phyloP scores from a whole-genome alignment of 1,140 invertebrate species.

The Marisa cornuarietis region DNA sequence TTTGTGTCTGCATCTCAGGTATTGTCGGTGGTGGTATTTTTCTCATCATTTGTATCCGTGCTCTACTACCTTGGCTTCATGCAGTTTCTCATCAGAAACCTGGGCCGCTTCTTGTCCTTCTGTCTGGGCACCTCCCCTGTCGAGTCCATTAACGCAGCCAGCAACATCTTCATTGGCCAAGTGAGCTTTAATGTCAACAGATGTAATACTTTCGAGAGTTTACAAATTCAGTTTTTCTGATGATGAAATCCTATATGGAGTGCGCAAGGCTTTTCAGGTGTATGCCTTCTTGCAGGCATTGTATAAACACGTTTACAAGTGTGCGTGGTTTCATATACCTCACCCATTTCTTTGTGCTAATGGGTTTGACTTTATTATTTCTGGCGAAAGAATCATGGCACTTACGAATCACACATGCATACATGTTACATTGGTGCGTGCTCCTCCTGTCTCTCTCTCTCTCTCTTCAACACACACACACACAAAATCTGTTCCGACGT shows the following conservation, averaged over 20 bases:
- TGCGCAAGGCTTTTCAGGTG: too few relatives aligned
- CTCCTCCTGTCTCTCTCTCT: too few relatives aligned
- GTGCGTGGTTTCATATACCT: too few relatives aligned
- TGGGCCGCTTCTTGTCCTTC: slow-evolving; percentile 55
- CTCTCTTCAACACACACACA: too few relatives aligned
- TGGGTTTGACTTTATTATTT: too few relatives aligned
- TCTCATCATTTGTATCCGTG: slow-evolving; percentile 57
- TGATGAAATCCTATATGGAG: too few relatives aligned
- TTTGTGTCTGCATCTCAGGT: slow-evolving; percentile 47
- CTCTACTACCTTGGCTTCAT: slow-evolving; percentile 64
- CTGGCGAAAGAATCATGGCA: too few relatives aligned
- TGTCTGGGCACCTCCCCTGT: slow-evolving; percentile 58
- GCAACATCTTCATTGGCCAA: slow-evolving; percentile 64
- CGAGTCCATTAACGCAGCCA: slow-evolving; percentile 60
- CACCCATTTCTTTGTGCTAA: too few relatives aligned
- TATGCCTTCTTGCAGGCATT: too few relatives aligned
- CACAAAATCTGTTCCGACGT: neutral
- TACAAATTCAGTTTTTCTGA: too few relatives aligned
- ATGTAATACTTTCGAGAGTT: neutral
- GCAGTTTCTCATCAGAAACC: slow-evolving; percentile 50
- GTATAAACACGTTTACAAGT: too few relatives aligned
- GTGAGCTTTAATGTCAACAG: slow-evolving; percentile 32
- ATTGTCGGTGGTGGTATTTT: slow-evolving; percentile 60
- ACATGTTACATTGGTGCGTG: neutral
- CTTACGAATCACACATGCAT: too few relatives aligned